Percentiles rank a stretch among this genome's conserved stretches.
Conservation (phyloP, 2,888 invertebrate species). For the Ophioninae sp. region DNA sequence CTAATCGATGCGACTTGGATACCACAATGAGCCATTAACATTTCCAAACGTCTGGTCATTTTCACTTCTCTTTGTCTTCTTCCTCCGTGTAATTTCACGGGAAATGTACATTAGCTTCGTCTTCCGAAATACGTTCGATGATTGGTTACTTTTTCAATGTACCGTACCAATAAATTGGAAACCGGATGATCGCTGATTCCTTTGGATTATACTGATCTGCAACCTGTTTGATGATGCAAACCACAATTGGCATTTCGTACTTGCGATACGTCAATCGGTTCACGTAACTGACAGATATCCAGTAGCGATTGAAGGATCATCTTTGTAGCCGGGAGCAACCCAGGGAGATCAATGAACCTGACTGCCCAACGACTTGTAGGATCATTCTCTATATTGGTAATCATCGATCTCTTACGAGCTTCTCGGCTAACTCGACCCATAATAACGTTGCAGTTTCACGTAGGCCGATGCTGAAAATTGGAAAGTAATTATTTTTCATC, state of each 20-base stretch:
- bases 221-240: slow-evolving; percentile 63
- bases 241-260: slow-evolving; percentile 72
- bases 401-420: slow-evolving; percentile 34
- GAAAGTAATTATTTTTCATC: neutral
- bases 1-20: neutral
- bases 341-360: slow-evolving; percentile 45
- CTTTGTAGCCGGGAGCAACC: slow-evolving; percentile 55
- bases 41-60: neutral
- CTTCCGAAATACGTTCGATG: neutral
- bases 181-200: neutral
- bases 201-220: slow-evolving; percentile 50
- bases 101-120: neutral
- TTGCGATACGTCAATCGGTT: slow-evolving; percentile 70
- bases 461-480: neutral
- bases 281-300: slow-evolving; percentile 73
- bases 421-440: slow-evolving; percentile 11
- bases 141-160: slow-evolving; percentile 10
- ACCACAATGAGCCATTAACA: slow-evolving; percentile 7
- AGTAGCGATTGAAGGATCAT: slow-evolving; percentile 61
- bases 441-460: neutral
- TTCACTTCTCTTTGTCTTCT: neutral
- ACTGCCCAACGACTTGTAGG: slow-evolving; percentile 17
- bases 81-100: neutral
- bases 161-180: slow-evolving; percentile 20
- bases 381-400: slow-evolving; percentile 34